Percentiles rank a stretch among this genome's conserved stretches.
Conservation (phyloP, 2,113 vertebrate species). For the Vidua macroura region DNA sequence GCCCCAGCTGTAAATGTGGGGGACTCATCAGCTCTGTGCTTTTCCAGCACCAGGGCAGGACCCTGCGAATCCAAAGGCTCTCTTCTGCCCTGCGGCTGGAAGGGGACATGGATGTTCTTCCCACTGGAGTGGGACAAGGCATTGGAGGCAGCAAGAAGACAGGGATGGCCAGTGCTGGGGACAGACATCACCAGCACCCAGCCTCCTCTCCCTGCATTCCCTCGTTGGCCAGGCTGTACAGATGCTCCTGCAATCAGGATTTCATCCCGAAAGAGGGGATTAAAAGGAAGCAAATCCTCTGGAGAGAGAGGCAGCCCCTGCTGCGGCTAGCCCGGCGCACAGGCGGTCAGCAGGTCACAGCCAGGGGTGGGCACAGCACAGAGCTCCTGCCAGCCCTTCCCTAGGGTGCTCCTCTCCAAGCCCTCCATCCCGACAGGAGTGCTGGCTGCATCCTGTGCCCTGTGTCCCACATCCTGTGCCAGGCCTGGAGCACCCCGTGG, state of each 20-base stretch:
- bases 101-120: neutral
- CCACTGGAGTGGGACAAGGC: fast-evolving
- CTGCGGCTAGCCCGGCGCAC: fast-evolving
- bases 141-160: neutral
- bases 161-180: neutral
- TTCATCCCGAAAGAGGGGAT: neutral
- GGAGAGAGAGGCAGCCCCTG: neutral
- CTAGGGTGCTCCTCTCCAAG: fast-evolving
- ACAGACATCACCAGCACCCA: neutral
- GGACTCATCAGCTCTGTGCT: neutral
- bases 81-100: neutral
- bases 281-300: neutral
- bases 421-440: neutral
- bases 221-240: neutral
- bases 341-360: neutral
- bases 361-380: neutral
- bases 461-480: neutral
- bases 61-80: neutral
- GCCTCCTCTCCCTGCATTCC: neutral
- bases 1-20: fast-evolving
- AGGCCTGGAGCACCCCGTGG: neutral
- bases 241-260: neutral
- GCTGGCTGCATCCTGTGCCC: neutral
- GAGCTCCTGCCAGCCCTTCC: neutral
- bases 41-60: neutral